Evolutionary conservation across 2,113 vertebrate species (phyloP), one percentile per base, ranked within the genome.

Genomic region (Coturnix japonica): DNA sequence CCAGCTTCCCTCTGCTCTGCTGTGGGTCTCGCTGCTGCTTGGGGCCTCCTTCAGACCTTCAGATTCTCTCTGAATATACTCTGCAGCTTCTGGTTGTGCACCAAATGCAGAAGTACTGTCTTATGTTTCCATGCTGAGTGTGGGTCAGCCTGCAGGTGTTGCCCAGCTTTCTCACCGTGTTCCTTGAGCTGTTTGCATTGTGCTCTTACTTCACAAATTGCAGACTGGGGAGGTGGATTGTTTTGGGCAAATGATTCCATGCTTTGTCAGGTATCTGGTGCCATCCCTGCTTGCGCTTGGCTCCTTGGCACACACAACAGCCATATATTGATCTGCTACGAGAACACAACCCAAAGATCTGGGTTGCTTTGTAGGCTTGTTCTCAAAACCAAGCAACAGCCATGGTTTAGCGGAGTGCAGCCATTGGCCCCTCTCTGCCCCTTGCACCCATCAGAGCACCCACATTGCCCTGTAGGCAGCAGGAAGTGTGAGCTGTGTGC

Each of bases 401-500:
- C 22, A 5, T 14, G 30, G 6, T 47, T 57, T 41, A 9, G 11
- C 33, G 54, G 47, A 49, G 47, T 6, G 23, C 13, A 14, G 23
- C 23, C 47, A 25, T 49, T 25, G 47, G 47, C 23, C 28, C 28
- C 8, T 1, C 9, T 7, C 53, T 54, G 53, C 53, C 39, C 21
- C 63, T 22, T 1, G 2, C 37, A 35, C 20, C 44, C 51, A 15
- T 25, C 44, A 7, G 39, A 73, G 28, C 7, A 0, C 47, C 63
- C 7, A 0, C 63, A 5, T 0, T 2, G 1, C 12, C 39, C 4
- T 13, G 28, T 11, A 17, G 59, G 69, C 49, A 23, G 14, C 1
- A 6, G 16, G 51, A 26, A n/a, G 3, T 25, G 49, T 30, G 7
- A 9, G 2, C 43, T 11, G 9, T 3, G 31, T 4, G 19, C 6